A percentile compares a stretch with the other conserved stretches of the same genome.
Evolutionary conservation across 2,797 vertebrate species (phyloP).

Genomic region (Aldrovandia affinis): DNA sequence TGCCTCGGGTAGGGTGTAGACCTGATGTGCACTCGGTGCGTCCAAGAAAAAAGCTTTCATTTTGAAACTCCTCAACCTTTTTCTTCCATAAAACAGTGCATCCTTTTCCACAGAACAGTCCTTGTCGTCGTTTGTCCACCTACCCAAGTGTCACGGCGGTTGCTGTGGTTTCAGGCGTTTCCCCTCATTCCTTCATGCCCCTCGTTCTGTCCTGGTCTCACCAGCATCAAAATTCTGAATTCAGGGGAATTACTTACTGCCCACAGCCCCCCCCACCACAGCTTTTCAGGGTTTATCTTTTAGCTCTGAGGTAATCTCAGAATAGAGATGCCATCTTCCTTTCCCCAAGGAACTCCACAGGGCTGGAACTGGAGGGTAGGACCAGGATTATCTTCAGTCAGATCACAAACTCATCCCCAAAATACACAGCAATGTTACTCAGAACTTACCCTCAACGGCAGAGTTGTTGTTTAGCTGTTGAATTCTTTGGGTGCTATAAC

Average conservation of each 20-base stretch:
- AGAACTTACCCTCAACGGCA: constrained; percentile 6
- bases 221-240: background rate
- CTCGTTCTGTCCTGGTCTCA: background rate
- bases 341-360: constrained; percentile 3
- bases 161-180: background rate
- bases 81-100: background rate
- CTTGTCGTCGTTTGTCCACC: background rate
- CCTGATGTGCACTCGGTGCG: background rate
- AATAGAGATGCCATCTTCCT: constrained; percentile 13
- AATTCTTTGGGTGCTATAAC: background rate
- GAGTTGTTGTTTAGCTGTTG: constrained; percentile 9
- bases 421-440: background rate
- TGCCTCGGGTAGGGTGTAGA: background rate
- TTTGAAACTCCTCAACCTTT: too few relatives aligned
- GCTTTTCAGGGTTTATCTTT: constrained; percentile 17
- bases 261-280: background rate
- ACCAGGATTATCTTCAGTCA: background rate
- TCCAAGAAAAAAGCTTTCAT: background rate
- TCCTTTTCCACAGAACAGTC: background rate
- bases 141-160: background rate
- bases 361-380: background rate
- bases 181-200: background rate
- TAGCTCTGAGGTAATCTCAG: constrained; percentile 19
- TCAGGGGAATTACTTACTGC: background rate
- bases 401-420: background rate